Evolutionary conservation across 2,888 invertebrate genomes (phyloP).

Genomic region (Anorthoa munda): DNA sequence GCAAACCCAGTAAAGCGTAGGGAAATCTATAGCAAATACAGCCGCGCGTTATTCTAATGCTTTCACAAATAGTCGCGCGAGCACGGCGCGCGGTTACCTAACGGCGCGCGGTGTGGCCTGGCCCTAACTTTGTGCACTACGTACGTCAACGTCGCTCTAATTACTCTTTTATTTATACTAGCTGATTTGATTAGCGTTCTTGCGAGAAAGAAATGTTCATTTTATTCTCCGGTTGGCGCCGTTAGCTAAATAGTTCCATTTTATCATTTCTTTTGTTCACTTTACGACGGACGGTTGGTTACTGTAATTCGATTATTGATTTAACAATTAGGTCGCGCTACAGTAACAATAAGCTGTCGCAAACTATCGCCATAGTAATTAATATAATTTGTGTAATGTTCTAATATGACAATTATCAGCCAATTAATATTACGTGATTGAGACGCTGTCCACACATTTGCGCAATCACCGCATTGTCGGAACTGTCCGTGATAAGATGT

Average conservation of each 20-base stretch:
- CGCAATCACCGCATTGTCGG: conserved; percentile 33
- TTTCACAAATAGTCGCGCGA: conserved; percentile 80
- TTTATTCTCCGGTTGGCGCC: not conserved
- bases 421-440: conserved; percentile 60
- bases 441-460: conserved; percentile 40
- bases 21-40: conserved; percentile 85
- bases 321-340: not conserved
- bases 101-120: conserved; percentile 34
- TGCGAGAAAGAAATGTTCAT: conserved; percentile 7
- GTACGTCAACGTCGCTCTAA: conserved; percentile 22
- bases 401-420: conserved; percentile 57
- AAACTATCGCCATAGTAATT: conserved; percentile 22
- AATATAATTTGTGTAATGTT: conserved; percentile 33
- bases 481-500: conserved; percentile 24
- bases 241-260: not conserved
- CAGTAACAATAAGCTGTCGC: conserved; percentile 24
- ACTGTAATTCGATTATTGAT: conserved; percentile 18
- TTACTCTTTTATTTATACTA: conserved; percentile 44
- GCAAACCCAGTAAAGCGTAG: conserved; percentile 82
- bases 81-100: conserved; percentile 49
- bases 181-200: conserved; percentile 40
- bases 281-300: not conserved
- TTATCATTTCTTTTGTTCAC: conserved; percentile 2
- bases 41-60: conserved; percentile 82
- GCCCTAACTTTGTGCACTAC: conserved; percentile 60